Evolutionary conservation across 2,888 invertebrate species (phyloP).

Genomic region (Heliconius charithonia): DNA sequence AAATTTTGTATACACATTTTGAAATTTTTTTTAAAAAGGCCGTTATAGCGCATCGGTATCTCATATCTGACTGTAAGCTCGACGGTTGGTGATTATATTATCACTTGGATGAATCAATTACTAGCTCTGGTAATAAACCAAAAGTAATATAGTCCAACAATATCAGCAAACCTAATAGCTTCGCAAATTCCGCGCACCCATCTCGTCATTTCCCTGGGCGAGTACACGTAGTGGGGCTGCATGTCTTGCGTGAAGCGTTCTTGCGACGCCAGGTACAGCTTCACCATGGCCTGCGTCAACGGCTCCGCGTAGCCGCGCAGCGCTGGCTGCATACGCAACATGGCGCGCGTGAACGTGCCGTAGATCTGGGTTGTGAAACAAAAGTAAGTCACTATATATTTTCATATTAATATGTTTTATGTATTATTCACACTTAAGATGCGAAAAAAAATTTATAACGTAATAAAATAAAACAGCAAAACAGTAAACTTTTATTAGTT

Average conservation of each 20-base stretch:
- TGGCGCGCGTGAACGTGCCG: constrained; percentile 99
- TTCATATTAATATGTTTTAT: too few species aligned
- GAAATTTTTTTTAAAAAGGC: too few species aligned
- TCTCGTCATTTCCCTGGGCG: constrained; percentile 99
- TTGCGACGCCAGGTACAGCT: constrained; percentile 98
- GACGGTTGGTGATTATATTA: too few species aligned
- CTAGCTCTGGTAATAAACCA: too few species aligned
- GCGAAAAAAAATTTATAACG: too few species aligned
- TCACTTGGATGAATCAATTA: too few species aligned
- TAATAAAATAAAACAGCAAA: too few species aligned
- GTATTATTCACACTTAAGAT: too few species aligned
- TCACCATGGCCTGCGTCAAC: constrained; percentile 99
- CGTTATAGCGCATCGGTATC: too few species aligned
- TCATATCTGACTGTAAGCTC: too few species aligned
- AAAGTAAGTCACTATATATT: not conserved
- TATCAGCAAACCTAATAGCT: constrained; percentile 87
- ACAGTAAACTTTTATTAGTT: too few species aligned
- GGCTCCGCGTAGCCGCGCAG: constrained; percentile 97
- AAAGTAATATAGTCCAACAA: not conserved
- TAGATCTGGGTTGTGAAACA: constrained; percentile 88
- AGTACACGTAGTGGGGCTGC: constrained; percentile 99
- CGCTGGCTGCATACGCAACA: constrained; percentile 96
- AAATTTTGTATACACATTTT: too few species aligned
- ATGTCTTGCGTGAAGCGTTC: constrained; percentile 99
- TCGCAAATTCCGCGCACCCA: constrained; percentile 99